Evolutionary conservation across 2,888 invertebrate genomes (phyloP).

Genomic region (Syrista parreyssii): DNA sequence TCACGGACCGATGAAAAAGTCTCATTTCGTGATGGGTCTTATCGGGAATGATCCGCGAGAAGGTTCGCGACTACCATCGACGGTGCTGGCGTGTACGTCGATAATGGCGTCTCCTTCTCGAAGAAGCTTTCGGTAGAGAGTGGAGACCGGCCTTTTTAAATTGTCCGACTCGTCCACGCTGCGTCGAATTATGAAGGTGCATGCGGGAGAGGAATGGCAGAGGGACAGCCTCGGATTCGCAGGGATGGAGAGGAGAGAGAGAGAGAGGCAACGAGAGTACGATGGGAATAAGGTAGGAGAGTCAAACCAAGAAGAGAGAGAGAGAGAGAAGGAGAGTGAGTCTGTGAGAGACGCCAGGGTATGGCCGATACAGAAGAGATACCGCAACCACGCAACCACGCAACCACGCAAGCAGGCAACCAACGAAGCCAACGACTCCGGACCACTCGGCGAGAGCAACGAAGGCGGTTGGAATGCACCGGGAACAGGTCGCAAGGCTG

Average conservation of each 20-base stretch:
- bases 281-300: constrained; percentile 12
- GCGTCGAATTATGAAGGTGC: constrained; percentile 23
- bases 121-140: background rate
- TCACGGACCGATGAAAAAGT: background rate
- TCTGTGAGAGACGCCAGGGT: constrained; percentile 16
- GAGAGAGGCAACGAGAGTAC: background rate
- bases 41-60: background rate
- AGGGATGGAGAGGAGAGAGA: constrained; percentile 15
- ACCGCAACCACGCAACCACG: constrained; percentile 2
- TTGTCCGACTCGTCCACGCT: constrained; percentile 14
- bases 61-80: background rate
- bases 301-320: constrained; percentile 21
- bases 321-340: constrained; percentile 26
- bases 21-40: background rate
- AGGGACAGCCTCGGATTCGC: background rate
- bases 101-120: constrained; percentile 20
- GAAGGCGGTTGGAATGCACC: constrained; percentile 48
- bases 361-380: constrained; percentile 18
- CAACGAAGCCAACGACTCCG: background rate
- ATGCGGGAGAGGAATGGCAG: background rate
- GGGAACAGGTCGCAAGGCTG: constrained; percentile 57
- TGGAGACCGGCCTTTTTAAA: constrained; percentile 13
- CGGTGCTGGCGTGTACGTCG: constrained; percentile 14
- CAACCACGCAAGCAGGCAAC: constrained; percentile 3
- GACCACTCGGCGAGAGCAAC: constrained; percentile 1